A percentile compares a stretch with the other conserved stretches of the same genome.
phyloP scores from a whole-genome alignment of 2,797 vertebrate species.

The Carduelis carduelis region DNA sequence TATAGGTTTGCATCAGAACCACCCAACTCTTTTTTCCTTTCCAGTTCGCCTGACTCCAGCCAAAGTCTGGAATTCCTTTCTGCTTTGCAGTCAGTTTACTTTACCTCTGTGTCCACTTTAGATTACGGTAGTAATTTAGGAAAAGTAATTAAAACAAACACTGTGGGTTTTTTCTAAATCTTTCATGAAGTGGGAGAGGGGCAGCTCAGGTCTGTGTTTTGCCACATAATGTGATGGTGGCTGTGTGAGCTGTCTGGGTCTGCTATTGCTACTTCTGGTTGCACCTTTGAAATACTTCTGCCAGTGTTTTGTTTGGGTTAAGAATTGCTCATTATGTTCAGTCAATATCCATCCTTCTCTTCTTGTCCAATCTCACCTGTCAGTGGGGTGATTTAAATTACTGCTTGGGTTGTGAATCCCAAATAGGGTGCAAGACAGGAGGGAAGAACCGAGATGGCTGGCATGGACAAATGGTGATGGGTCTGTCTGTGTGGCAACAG shows the following conservation, averaged over 20 bases:
- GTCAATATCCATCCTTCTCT: background rate
- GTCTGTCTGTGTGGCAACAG: background rate
- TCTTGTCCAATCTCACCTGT: background rate
- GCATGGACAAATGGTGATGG: background rate
- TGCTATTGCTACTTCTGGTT: background rate
- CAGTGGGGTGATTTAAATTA: background rate
- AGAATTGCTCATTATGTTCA: background rate
- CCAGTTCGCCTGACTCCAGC: background rate
- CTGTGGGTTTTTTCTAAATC: background rate
- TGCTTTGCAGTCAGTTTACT: background rate
- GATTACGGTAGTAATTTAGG: background rate
- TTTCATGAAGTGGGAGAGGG: background rate
- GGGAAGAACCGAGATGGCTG: background rate
- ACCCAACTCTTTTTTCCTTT: background rate
- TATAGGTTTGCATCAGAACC: background rate
- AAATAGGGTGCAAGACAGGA: background rate
- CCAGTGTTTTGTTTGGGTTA: background rate
- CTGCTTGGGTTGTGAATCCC: background rate
- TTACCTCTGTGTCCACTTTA: background rate
- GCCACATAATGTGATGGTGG: fast-evolving
- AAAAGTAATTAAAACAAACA: background rate
- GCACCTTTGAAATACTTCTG: background rate
- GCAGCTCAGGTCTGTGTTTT: background rate
- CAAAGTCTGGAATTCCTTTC: background rate
- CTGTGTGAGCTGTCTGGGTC: background rate